Conservation (phyloP, 2,888 invertebrate species). For the Eupithecia inturbata region DNA sequence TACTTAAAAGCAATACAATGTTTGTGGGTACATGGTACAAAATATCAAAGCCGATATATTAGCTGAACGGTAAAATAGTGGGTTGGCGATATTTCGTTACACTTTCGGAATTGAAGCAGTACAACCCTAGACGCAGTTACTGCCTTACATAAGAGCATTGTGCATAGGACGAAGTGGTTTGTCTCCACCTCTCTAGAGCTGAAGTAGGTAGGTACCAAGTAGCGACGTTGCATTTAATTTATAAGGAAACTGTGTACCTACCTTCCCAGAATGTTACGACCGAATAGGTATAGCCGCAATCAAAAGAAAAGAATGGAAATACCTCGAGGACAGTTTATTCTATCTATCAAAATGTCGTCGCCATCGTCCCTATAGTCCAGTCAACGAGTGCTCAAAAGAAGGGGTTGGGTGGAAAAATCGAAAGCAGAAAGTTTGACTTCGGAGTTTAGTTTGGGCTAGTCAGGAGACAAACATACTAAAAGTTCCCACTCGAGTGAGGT, state of each 20-base stretch:
- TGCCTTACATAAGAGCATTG: constrained; percentile 53
- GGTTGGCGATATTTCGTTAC: not conserved
- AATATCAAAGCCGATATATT: not conserved
- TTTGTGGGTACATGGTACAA: not conserved
- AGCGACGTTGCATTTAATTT: constrained; percentile 34
- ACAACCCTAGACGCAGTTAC: constrained; percentile 13
- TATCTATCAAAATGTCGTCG: not conserved
- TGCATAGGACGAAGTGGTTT: constrained; percentile 61
- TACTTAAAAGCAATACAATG: not conserved
- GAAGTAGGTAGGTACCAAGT: constrained; percentile 43
- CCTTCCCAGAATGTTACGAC: not conserved
- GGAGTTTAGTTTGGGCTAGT: no score
- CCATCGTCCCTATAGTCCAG: not conserved
- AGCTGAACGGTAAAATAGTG: not conserved
- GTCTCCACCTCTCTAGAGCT: constrained; percentile 51
- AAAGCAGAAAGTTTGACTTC: no score
- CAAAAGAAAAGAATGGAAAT: not conserved
- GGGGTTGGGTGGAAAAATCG: no score
- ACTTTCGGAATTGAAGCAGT: not conserved
- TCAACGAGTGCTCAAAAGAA: no score
- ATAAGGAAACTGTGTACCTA: constrained; percentile 9
- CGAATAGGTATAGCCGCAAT: not conserved
- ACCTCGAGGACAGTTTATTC: not conserved
- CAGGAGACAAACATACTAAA: no score
- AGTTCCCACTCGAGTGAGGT: no score